phyloP scores from a whole-genome alignment of 2,888 invertebrate genomes.

The Drosophila engyochracea region DNA sequence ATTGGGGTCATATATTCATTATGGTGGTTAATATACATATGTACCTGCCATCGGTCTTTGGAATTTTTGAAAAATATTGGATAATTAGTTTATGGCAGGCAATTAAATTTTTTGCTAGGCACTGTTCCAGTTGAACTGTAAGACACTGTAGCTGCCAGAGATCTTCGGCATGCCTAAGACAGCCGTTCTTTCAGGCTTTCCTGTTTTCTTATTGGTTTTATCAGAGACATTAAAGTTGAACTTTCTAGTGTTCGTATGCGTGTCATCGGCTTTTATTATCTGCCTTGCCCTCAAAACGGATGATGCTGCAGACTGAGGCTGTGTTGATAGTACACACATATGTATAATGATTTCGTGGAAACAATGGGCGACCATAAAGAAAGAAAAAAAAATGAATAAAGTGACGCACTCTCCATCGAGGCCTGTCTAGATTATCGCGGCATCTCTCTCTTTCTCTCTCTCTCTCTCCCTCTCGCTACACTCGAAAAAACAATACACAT shows the following conservation, averaged over 20 bases:
- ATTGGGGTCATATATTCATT: too few species aligned
- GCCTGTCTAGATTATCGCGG: slow-evolving; percentile 21
- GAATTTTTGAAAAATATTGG: too few species aligned
- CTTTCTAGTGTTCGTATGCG: slow-evolving; percentile 5
- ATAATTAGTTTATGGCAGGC: too few species aligned
- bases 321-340: slow-evolving; percentile 19
- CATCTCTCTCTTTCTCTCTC: not conserved
- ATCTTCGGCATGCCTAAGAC: too few species aligned
- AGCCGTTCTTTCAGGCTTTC: not conserved
- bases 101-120: too few species aligned
- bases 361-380: slow-evolving; percentile 19
- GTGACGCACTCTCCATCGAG: slow-evolving; percentile 43
- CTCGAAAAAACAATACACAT: slow-evolving; percentile 1
- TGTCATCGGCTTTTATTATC: slow-evolving; percentile 15
- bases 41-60: too few species aligned
- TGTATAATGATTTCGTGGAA: slow-evolving; percentile 42
- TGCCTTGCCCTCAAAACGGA: slow-evolving; percentile 9
- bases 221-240: not conserved
- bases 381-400: slow-evolving; percentile 13
- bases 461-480: slow-evolving; percentile 21
- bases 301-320: slow-evolving; percentile 16
- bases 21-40: too few species aligned
- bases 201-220: not conserved
- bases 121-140: too few species aligned
- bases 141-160: not conserved